A percentile compares a stretch with the other conserved stretches of the same genome.
These are phyloP conservation scores for Nysson spinosus DNA, from an alignment of 2,888 invertebrate genomes.

Conservation along the genomic window DNA sequence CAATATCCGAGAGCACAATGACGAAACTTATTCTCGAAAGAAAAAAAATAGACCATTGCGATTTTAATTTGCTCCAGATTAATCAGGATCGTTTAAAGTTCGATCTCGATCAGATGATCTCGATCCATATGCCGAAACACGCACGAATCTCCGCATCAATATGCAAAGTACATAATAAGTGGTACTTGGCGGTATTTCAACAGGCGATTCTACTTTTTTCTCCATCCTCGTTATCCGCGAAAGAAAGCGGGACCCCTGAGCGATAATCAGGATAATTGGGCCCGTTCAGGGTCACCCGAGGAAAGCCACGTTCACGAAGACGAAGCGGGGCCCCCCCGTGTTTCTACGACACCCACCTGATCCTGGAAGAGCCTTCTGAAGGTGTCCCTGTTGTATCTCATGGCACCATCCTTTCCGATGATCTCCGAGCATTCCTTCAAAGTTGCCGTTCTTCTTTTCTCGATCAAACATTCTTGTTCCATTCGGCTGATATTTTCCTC, in stretches of 20 bases:
- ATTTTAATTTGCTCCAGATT: no score
- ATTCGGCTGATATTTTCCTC: slow-evolving; percentile 80
- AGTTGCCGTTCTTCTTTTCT: slow-evolving; percentile 81
- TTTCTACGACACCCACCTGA: slow-evolving; percentile 80
- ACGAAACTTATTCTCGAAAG: no score
- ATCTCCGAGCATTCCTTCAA: slow-evolving; percentile 84
- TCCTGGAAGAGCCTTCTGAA: slow-evolving; percentile 84
- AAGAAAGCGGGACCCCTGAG: slow-evolving; percentile 16
- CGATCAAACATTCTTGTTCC: slow-evolving; percentile 85
- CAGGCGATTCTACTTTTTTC: slow-evolving; percentile 1
- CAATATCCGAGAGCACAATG: no score
- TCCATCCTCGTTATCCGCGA: background rate
- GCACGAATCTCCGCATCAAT: background rate
- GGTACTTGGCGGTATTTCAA: background rate
- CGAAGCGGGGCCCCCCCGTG: background rate
- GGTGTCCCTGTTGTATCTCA: slow-evolving; percentile 81
- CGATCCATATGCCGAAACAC: no score
- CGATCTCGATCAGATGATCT: no score
- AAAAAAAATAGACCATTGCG: no score
- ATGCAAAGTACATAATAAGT: background rate
- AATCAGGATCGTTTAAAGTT: no score
- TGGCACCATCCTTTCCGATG: slow-evolving; percentile 81
- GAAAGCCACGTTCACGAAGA: background rate
- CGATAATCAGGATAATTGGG: slow-evolving; percentile 34
- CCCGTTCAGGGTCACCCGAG: slow-evolving; percentile 10